Evolutionary conservation across 2,888 invertebrate species (phyloP).

Genomic region (Miltochrista miniata): DNA sequence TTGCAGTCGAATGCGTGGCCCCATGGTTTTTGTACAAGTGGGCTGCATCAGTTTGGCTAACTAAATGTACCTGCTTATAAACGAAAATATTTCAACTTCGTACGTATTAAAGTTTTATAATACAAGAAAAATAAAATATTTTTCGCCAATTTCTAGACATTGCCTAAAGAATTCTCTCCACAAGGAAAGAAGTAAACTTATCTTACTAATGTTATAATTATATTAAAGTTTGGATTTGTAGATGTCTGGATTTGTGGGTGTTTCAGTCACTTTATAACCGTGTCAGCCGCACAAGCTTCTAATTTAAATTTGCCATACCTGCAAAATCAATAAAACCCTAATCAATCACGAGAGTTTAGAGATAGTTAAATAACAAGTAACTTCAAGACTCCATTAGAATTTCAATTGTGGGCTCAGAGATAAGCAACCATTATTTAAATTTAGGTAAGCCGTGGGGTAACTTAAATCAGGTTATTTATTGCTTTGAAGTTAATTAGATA

Average conservation of each 20-base stretch:
- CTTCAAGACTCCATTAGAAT: slow-evolving; percentile 8
- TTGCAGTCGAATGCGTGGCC: too few species aligned
- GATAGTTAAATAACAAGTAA: slow-evolving; percentile 11
- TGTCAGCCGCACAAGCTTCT: background rate
- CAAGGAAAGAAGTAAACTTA: too few species aligned
- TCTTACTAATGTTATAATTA: too few species aligned
- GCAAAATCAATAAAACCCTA: slow-evolving; percentile 18
- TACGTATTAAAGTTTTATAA: too few species aligned
- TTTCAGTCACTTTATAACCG: background rate
- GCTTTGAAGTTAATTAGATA: background rate
- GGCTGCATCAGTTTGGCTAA: too few species aligned
- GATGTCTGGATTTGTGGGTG: background rate
- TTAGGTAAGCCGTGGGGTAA: background rate
- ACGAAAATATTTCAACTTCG: too few species aligned
- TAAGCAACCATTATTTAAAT: background rate
- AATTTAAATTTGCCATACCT: background rate
- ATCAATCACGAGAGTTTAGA: slow-evolving; percentile 12
- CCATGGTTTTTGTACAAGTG: too few species aligned
- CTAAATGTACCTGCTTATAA: too few species aligned
- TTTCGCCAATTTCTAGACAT: too few species aligned
- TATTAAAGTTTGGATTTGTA: too few species aligned
- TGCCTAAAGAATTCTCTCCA: too few species aligned
- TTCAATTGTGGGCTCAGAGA: slow-evolving; percentile 3
- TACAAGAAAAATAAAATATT: too few species aligned
- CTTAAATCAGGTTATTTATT: background rate